Conservation (phyloP, 2,888 invertebrate genomes). For the Tetanocera ferruginea region DNA sequence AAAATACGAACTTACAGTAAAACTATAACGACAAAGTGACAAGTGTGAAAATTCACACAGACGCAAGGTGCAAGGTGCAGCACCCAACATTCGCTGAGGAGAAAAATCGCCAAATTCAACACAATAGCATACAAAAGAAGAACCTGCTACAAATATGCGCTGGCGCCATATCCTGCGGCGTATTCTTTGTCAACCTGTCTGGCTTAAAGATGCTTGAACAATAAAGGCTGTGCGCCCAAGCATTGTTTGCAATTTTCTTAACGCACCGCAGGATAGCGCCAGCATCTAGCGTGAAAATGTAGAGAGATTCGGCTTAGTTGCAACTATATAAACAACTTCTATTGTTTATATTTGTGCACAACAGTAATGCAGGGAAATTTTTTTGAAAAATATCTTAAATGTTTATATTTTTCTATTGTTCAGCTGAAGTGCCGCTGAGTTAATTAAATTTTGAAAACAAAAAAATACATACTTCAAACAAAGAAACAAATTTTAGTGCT, state of each 20-base stretch:
- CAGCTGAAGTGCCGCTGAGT: slow-evolving; percentile 27
- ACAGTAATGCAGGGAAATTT: neutral
- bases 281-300: neutral
- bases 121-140: neutral
- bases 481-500: neutral
- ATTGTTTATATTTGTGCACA: neutral
- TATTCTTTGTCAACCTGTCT: slow-evolving; percentile 23
- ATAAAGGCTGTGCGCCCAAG: neutral
- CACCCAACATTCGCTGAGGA: neutral
- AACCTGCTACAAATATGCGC: neutral
- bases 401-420: slow-evolving; percentile 1
- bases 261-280: slow-evolving; percentile 15
- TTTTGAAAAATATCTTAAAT: neutral
- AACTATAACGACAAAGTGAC: slow-evolving; percentile 11
- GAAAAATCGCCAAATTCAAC: neutral
- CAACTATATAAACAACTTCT: no score
- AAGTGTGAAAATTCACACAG: slow-evolving; percentile 39
- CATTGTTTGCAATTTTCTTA: slow-evolving; percentile 24
- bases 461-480: neutral
- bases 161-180: slow-evolving; percentile 42
- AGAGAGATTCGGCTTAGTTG: no score
- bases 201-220: slow-evolving; percentile 4
- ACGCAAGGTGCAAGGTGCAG: slow-evolving; percentile 27
- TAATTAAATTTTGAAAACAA: slow-evolving; percentile 24
- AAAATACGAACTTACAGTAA: no score